Conservation (phyloP, 2,888 invertebrate genomes). For the Eilema sororculum region DNA sequence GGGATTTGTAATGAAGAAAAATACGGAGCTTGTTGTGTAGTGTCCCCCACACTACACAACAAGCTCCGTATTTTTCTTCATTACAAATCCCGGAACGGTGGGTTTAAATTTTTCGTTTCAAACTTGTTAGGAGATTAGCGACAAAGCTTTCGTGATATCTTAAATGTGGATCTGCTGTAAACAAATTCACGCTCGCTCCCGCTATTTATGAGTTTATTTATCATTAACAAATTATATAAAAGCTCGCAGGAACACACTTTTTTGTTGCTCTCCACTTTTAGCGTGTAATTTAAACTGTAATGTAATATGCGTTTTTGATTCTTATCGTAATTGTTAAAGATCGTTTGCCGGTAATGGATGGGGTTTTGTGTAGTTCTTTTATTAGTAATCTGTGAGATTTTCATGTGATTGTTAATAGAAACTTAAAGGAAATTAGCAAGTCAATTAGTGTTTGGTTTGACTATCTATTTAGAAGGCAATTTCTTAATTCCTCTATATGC, state of each 20-base stretch:
- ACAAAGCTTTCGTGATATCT: slow-evolving; percentile 85
- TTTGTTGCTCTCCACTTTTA: slow-evolving; percentile 71
- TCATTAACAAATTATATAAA: slow-evolving; percentile 88
- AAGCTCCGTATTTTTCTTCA: slow-evolving; percentile 72
- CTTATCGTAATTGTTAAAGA: slow-evolving; percentile 72
- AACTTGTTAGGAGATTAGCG: slow-evolving; percentile 86
- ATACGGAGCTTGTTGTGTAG: slow-evolving; percentile 47
- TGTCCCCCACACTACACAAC: slow-evolving; percentile 23
- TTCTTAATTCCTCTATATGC: not conserved
- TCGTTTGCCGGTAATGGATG: slow-evolving; percentile 45
- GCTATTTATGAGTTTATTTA: slow-evolving; percentile 87
- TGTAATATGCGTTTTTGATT: slow-evolving; percentile 70
- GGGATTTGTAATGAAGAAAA: slow-evolving; percentile 79
- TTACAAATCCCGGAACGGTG: slow-evolving; percentile 71
- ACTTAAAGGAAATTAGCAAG: not conserved
- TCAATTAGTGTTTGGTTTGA: not conserved
- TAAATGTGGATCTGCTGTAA: slow-evolving; percentile 87
- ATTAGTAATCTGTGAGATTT: slow-evolving; percentile 13
- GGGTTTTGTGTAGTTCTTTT: slow-evolving; percentile 9
- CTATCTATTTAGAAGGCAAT: not conserved
- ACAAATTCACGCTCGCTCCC: slow-evolving; percentile 83
- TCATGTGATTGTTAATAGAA: slow-evolving; percentile 7
- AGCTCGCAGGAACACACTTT: slow-evolving; percentile 77
- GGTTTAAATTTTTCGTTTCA: slow-evolving; percentile 84
- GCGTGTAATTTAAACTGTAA: slow-evolving; percentile 64